Conservation (phyloP, 2,113 vertebrate genomes). For the Catagonus wagneri region DNA sequence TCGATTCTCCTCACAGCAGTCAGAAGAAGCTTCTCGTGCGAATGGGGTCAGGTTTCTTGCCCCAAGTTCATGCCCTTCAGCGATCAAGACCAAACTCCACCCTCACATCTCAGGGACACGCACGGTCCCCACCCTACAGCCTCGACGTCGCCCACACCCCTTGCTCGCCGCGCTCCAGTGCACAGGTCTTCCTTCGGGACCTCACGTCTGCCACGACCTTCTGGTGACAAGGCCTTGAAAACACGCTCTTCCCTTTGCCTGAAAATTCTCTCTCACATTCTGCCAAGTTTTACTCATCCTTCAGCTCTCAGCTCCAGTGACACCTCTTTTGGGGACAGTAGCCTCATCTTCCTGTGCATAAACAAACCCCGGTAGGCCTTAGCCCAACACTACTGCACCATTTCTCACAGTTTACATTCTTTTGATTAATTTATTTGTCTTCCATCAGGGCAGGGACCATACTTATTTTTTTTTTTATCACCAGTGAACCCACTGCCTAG, state of each 20-base stretch:
- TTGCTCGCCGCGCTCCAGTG: background rate
- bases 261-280: background rate
- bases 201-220: background rate
- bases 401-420: background rate
- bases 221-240: background rate
- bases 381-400: background rate
- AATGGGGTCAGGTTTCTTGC: background rate
- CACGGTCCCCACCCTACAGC: background rate
- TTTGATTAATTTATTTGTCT: background rate
- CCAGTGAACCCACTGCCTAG: background rate
- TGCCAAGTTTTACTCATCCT: background rate
- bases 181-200: background rate
- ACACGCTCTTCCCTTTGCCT: background rate
- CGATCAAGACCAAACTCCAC: background rate
- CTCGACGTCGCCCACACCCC: rapidly evolving
- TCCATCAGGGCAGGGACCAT: background rate
- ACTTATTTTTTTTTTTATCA: background rate
- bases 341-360: background rate
- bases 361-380: background rate
- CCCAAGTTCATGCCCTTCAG: background rate
- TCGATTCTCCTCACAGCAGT: background rate
- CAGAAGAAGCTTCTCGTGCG: background rate
- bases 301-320: background rate
- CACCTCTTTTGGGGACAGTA: background rate
- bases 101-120: background rate